phyloP scores from a whole-genome alignment of 2,797 vertebrate species.

The Spinibarbus caldwelli region DNA sequence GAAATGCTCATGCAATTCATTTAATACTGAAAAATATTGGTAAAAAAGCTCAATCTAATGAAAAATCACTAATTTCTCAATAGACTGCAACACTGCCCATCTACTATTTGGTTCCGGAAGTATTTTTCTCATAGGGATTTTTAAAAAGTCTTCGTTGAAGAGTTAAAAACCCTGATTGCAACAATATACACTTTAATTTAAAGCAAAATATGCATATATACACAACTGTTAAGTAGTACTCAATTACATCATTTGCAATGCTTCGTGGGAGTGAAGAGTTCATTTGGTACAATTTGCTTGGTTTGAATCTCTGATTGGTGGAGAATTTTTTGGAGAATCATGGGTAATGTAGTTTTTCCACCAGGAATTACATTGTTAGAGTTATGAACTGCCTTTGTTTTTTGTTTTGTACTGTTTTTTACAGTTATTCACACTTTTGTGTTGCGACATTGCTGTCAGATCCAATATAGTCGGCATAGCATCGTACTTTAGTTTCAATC shows the following conservation, averaged over 20 bases:
- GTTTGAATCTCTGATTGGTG: background rate
- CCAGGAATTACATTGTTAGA: background rate
- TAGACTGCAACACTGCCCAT: background rate
- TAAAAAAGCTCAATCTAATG: background rate
- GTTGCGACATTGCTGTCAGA: too few relatives aligned
- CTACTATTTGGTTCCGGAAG: background rate
- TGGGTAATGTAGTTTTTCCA: slow-evolving; percentile 3
- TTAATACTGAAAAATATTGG: background rate
- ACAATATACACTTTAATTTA: background rate
- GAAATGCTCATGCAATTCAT: background rate
- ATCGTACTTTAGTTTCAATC: too few relatives aligned
- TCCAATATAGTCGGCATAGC: too few relatives aligned
- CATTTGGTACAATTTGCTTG: background rate
- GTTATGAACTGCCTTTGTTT: too few relatives aligned
- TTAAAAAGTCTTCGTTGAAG: background rate
- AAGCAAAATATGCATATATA: background rate
- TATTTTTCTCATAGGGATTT: background rate
- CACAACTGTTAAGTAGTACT: background rate
- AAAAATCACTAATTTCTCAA: background rate
- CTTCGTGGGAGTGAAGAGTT: background rate
- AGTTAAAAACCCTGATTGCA: background rate
- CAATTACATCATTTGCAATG: background rate
- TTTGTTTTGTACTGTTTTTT: too few relatives aligned
- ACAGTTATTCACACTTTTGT: too few relatives aligned
- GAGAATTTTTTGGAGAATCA: background rate